A percentile compares a stretch with the other conserved stretches of the same genome.
Conservation (phyloP, 2,113 vertebrate genomes). For the Spea multiplicata region DNA sequence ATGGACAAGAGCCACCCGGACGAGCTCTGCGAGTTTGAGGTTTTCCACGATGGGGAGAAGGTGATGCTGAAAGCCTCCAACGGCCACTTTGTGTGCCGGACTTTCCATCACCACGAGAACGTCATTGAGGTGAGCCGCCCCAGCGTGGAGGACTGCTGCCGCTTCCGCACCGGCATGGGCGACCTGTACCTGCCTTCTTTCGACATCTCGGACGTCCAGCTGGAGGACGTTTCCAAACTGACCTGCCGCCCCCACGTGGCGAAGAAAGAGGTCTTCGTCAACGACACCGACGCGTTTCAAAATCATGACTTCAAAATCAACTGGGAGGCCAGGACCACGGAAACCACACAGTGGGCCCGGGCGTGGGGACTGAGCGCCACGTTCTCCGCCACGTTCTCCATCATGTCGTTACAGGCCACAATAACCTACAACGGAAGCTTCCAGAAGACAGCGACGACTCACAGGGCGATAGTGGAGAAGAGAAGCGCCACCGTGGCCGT, state of each 20-base stretch:
- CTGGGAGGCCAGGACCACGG: conserved; percentile 26
- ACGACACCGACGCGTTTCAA: not conserved
- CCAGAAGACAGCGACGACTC: not conserved
- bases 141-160: conserved; percentile 1
- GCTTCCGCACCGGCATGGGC: conserved; percentile 17
- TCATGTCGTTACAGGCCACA: not conserved
- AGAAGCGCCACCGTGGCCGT: conserved; percentile 2
- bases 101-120: conserved; percentile 1
- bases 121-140: conserved; percentile 6
- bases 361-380: conserved; percentile 25
- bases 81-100: conserved; percentile 21
- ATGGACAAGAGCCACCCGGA: conserved; percentile 9
- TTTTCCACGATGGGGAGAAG: conserved; percentile 25
- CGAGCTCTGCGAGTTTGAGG: conserved; percentile 27
- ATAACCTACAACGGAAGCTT: conserved; percentile 24
- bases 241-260: conserved; percentile 2
- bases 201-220: conserved; percentile 12
- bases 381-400: not conserved
- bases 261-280: conserved; percentile 30
- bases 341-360: conserved; percentile 12
- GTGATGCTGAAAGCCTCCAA: conserved; percentile 28
- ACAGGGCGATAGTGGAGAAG: conserved; percentile 13
- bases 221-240: conserved; percentile 6
- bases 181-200: conserved; percentile 27
- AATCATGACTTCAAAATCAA: not conserved